Conservation (phyloP, 2,888 invertebrate species). For the Drosophila seclusa region DNA sequence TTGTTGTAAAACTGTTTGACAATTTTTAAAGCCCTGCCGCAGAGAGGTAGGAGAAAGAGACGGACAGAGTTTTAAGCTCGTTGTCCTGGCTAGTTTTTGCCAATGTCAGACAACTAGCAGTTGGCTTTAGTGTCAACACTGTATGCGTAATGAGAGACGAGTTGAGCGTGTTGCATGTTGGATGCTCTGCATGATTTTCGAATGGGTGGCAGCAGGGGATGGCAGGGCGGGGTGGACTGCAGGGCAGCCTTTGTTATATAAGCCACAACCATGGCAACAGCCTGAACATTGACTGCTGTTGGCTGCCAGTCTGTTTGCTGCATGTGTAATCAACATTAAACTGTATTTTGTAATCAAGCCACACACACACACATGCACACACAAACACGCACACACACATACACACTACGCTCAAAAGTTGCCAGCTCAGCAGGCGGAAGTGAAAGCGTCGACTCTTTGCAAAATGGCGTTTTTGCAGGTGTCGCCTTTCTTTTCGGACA, state of each 20-base stretch:
- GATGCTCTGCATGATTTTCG: neutral
- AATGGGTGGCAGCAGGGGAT: neutral
- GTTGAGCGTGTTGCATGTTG: constrained; percentile 17
- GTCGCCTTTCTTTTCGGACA: constrained; percentile 62
- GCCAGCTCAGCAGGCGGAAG: constrained; percentile 74
- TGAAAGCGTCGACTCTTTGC: constrained; percentile 58
- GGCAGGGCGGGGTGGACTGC: neutral
- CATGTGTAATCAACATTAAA: constrained; percentile 80
- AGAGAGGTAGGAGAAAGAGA: neutral
- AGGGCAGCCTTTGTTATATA: constrained; percentile 45
- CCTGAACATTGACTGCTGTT: constrained; percentile 10
- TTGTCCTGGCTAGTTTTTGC: neutral
- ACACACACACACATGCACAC: constrained; percentile 36
- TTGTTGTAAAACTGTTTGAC: constrained; percentile 1
- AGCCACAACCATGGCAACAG: constrained; percentile 52
- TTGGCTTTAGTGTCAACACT: constrained; percentile 70
- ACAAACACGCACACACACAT: constrained; percentile 2
- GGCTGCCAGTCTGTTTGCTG: constrained; percentile 18
- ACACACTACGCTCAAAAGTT: constrained; percentile 50
- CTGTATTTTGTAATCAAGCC: constrained; percentile 78
- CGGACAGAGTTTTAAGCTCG: neutral
- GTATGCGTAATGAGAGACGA: constrained; percentile 71
- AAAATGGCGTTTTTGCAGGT: constrained; percentile 72
- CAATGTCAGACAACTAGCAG: constrained; percentile 48
- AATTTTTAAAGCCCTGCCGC: constrained; percentile 17